A percentile compares a stretch with the other conserved stretches of the same genome.
These are phyloP conservation scores for Sarcoramphus papa DNA, from an alignment of 2,797 vertebrate genomes.

Conservation along the genomic window DNA sequence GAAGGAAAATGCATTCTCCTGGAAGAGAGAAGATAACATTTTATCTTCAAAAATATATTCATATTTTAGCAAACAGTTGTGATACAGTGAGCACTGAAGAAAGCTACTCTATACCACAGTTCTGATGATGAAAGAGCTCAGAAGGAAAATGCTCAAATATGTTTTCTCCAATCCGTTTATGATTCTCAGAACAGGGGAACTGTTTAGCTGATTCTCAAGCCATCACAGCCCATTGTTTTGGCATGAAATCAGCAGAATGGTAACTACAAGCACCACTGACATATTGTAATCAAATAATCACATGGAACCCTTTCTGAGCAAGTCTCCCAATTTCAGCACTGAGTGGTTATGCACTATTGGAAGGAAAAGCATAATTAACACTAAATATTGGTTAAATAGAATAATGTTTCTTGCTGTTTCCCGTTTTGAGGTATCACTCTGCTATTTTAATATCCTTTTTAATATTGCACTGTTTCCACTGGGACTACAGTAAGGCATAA, in stretches of 20 bases:
- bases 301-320: not conserved
- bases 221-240: not conserved
- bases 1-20: not conserved
- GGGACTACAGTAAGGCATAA: not conserved
- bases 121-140: not conserved
- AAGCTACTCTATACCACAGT: not conserved
- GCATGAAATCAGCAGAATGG: not conserved
- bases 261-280: not conserved
- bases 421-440: not conserved
- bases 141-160: not conserved
- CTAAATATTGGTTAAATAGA: not conserved
- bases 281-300: not conserved
- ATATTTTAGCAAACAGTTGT: not conserved
- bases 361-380: constrained; percentile 13
- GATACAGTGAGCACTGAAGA: not conserved
- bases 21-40: not conserved
- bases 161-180: not conserved
- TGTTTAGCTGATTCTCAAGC: not conserved
- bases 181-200: not conserved
- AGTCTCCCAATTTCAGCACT: not conserved
- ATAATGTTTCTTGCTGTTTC: not conserved
- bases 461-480: not conserved
- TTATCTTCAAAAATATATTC: constrained; percentile 13
- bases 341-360: not conserved
- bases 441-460: not conserved